Evolutionary conservation across 2,797 vertebrate species (phyloP).

Genomic region (Zenarchopterus dispar): DNA sequence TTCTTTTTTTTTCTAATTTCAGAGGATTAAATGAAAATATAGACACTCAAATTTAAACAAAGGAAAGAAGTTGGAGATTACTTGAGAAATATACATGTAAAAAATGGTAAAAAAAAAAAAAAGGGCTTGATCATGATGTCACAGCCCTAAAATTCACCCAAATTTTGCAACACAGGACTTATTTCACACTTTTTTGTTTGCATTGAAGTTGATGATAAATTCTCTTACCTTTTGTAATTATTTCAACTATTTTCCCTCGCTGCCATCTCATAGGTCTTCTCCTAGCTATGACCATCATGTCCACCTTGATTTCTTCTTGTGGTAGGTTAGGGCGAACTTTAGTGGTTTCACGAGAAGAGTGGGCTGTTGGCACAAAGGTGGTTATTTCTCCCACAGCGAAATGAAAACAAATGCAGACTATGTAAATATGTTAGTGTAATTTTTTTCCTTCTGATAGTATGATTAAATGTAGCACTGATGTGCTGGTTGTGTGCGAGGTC

Average conservation of each 20-base stretch:
- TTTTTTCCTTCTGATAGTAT: too few relatives aligned
- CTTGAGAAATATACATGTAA: too few relatives aligned
- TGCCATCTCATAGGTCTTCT: constrained; percentile 66
- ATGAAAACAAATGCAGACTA: neutral
- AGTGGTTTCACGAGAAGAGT: constrained; percentile 20
- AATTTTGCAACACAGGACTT: too few relatives aligned
- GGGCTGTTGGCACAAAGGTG: constrained; percentile 25
- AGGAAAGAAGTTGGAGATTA: too few relatives aligned
- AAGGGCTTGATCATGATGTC: too few relatives aligned
- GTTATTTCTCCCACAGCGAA: neutral
- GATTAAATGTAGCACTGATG: neutral
- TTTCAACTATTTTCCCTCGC: constrained; percentile 64
- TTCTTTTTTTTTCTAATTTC: too few relatives aligned
- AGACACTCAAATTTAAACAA: too few relatives aligned
- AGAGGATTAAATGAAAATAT: too few relatives aligned
- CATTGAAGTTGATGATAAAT: neutral
- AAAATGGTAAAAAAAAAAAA: too few relatives aligned
- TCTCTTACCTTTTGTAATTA: constrained; percentile 61
- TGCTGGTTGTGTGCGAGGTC: neutral
- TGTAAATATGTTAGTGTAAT: neutral
- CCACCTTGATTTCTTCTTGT: constrained; percentile 59
- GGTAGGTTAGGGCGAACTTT: constrained; percentile 26
- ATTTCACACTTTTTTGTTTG: too few relatives aligned
- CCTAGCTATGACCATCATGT: constrained; percentile 66
- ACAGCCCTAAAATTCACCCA: too few relatives aligned